These are phyloP conservation scores for Luehdorfia chinensis DNA, from an alignment of 1,140 invertebrate genomes.

Conservation along the genomic window DNA sequence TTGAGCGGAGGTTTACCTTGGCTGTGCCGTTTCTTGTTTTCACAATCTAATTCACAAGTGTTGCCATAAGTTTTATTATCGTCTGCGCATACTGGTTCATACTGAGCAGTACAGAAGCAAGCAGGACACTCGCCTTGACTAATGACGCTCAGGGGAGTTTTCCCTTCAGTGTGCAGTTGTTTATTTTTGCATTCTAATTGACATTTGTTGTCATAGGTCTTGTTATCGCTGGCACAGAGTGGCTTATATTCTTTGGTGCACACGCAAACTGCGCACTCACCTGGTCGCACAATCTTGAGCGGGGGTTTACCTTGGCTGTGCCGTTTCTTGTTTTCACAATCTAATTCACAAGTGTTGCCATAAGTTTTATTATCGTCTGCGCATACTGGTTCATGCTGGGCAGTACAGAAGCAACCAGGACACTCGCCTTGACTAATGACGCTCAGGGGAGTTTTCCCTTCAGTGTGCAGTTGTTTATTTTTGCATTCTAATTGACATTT, in stretches of 20 bases:
- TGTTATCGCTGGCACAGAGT: conserved; percentile 76
- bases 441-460: too few relatives aligned
- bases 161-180: not conserved
- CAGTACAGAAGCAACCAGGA: conserved; percentile 18
- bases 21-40: conserved; percentile 12
- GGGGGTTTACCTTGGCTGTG: too few relatives aligned
- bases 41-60: conserved; percentile 17
- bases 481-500: too few relatives aligned
- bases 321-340: conserved; percentile 28
- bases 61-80: conserved; percentile 23
- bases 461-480: too few relatives aligned
- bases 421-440: too few relatives aligned
- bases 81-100: conserved; percentile 22
- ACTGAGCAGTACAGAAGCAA: conserved; percentile 2
- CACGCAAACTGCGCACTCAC: not conserved
- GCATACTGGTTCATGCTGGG: conserved; percentile 30
- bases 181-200: conserved; percentile 18
- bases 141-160: too few relatives aligned
- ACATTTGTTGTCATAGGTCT: conserved; percentile 17
- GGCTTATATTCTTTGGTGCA: conserved; percentile 58
- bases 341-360: too few relatives aligned
- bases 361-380: conserved; percentile 28
- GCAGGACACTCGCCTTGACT: too few relatives aligned
- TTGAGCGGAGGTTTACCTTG: too few relatives aligned
- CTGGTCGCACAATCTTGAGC: too few relatives aligned